phyloP scores from a whole-genome alignment of 2,113 vertebrate genomes.

The Aviceda subcristata region DNA sequence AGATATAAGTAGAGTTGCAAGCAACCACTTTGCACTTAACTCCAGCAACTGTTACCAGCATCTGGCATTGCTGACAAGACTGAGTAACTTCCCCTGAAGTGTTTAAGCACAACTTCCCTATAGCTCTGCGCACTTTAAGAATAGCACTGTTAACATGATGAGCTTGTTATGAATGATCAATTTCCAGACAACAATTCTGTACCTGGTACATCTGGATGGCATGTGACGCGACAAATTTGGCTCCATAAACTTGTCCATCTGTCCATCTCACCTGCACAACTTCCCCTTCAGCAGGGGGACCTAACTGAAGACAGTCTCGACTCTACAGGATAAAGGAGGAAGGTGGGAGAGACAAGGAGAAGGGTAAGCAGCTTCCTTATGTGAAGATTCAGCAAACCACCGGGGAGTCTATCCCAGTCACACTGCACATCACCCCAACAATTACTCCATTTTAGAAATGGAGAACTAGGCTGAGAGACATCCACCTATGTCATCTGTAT shows the following conservation, averaged over 20 bases:
- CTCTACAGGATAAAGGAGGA: slow-evolving; percentile 73
- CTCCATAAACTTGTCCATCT: slow-evolving; percentile 93
- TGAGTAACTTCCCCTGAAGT: not conserved
- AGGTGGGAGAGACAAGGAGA: not conserved
- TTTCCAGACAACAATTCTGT: not conserved
- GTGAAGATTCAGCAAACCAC: not conserved
- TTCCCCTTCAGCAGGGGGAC: slow-evolving; percentile 87
- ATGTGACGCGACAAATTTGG: slow-evolving; percentile 91
- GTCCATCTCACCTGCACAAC: slow-evolving; percentile 96
- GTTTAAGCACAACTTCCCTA: not conserved
- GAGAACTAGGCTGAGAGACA: not conserved
- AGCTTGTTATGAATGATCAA: not conserved
- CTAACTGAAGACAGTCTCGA: slow-evolving; percentile 87
- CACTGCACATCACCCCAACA: not conserved
- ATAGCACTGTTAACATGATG: not conserved
- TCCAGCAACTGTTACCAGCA: not conserved
- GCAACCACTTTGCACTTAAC: not conserved
- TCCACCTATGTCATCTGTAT: not conserved
- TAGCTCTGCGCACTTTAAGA: not conserved
- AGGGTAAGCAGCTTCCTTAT: not conserved
- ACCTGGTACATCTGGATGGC: slow-evolving; percentile 98
- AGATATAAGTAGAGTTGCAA: not conserved
- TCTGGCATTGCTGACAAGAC: not conserved
- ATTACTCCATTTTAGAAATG: not conserved
- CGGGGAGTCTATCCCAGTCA: not conserved